These are phyloP conservation scores for Tursiops truncatus DNA, from an alignment of 2,113 vertebrate genomes.

Conservation along the genomic window DNA sequence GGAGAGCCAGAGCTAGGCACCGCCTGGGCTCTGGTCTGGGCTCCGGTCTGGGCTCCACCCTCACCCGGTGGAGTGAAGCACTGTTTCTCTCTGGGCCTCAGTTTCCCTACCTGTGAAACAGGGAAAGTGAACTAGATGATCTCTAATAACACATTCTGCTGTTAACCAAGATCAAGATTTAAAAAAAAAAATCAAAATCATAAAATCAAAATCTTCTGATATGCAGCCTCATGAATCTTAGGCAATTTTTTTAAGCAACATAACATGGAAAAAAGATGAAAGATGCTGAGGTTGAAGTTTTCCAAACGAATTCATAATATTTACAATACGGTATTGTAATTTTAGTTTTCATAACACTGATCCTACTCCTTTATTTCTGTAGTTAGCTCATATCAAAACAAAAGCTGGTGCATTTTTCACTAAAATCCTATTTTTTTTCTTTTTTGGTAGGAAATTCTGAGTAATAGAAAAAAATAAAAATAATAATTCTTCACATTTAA, in stretches of 20 bases:
- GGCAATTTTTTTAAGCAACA: neutral
- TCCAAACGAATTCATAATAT: neutral
- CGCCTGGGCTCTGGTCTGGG: neutral
- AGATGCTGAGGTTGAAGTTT: neutral
- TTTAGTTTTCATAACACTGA: constrained; percentile 33
- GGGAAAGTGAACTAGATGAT: neutral
- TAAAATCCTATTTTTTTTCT: constrained; percentile 31
- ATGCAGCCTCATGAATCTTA: neutral
- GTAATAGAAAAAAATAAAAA: constrained; percentile 66
- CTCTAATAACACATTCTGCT: neutral
- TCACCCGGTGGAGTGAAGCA: neutral
- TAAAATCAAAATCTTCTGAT: neutral
- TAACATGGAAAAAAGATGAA: neutral
- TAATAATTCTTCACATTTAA: constrained; percentile 47
- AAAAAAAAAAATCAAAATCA: neutral
- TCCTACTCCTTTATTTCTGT: constrained; percentile 16
- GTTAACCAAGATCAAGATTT: neutral
- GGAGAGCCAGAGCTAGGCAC: neutral
- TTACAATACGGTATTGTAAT: neutral
- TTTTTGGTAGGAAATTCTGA: constrained; percentile 49
- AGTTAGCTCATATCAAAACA: constrained; percentile 37
- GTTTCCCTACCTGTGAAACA: neutral
- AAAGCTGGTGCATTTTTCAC: constrained; percentile 5
- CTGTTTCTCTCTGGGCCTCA: neutral
- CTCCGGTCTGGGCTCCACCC: neutral